Evolutionary conservation across 1,140 invertebrate genomes (phyloP).

Genomic region (Drosophila sucinea): DNA sequence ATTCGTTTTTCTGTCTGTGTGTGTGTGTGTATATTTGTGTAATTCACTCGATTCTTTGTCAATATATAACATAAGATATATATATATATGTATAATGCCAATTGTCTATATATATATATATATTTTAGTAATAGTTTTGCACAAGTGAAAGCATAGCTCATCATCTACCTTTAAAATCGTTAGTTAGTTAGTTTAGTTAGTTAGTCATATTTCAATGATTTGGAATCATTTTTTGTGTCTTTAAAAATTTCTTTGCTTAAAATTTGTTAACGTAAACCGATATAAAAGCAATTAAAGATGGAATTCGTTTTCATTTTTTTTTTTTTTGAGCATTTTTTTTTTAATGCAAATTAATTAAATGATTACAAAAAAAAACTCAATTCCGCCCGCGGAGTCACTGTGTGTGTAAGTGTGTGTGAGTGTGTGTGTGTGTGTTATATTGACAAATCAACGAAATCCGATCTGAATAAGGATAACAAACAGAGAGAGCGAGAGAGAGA

Average conservation of each 20-base stretch:
- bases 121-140: slow-evolving; percentile 36
- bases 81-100: slow-evolving; percentile 34
- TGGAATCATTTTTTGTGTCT: slow-evolving; percentile 42
- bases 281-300: background rate
- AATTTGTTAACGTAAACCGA: slow-evolving; percentile 15
- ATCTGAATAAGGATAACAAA: background rate
- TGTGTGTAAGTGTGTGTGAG: background rate
- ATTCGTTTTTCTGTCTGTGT: slow-evolving; percentile 24
- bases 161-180: slow-evolving; percentile 65
- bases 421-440: background rate
- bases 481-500: too few relatives aligned
- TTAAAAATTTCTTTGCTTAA: slow-evolving; percentile 27
- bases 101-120: slow-evolving; percentile 26
- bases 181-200: slow-evolving; percentile 25
- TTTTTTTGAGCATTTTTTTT: slow-evolving; percentile 38
- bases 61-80: slow-evolving; percentile 37
- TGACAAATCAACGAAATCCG: slow-evolving; percentile 1
- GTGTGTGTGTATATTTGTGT: slow-evolving; percentile 20
- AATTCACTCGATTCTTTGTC: slow-evolving; percentile 50
- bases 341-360: slow-evolving; percentile 13
- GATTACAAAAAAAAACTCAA: slow-evolving; percentile 21
- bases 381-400: slow-evolving; percentile 66
- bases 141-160: slow-evolving; percentile 35
- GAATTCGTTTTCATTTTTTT: slow-evolving; percentile 11
- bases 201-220: slow-evolving; percentile 49